Conservation (phyloP, 2,113 vertebrate genomes). For the Anhinga anhinga region DNA sequence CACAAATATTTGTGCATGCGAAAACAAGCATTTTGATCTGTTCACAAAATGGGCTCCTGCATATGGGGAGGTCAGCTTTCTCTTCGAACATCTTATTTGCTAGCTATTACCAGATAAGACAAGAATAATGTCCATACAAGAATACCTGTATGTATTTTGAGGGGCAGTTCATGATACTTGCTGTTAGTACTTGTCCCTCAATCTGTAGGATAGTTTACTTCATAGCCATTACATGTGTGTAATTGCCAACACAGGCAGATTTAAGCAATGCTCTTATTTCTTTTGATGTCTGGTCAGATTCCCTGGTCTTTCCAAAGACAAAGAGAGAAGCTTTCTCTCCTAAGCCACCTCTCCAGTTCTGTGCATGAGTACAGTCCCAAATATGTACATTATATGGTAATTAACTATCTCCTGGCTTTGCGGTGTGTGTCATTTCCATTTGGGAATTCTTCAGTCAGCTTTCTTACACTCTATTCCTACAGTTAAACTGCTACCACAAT, state of each 20-base stretch:
- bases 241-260: background rate
- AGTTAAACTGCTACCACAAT: background rate
- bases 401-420: background rate
- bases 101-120: background rate
- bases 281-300: background rate
- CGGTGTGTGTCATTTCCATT: background rate
- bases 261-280: background rate
- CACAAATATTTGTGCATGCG: background rate
- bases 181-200: background rate
- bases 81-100: background rate
- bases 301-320: background rate
- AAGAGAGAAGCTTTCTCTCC: background rate
- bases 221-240: background rate
- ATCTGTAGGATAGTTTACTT: background rate
- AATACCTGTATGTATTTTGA: background rate
- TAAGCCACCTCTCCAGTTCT: background rate
- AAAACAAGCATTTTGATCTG: background rate
- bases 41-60: background rate
- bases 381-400: background rate
- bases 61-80: background rate
- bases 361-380: background rate
- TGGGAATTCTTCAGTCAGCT: background rate
- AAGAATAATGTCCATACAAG: background rate
- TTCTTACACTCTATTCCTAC: background rate
- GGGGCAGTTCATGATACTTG: background rate